Base-by-base conservation (phyloP, 2,888 invertebrate species). In the Tetragnatha montana region DNA sequence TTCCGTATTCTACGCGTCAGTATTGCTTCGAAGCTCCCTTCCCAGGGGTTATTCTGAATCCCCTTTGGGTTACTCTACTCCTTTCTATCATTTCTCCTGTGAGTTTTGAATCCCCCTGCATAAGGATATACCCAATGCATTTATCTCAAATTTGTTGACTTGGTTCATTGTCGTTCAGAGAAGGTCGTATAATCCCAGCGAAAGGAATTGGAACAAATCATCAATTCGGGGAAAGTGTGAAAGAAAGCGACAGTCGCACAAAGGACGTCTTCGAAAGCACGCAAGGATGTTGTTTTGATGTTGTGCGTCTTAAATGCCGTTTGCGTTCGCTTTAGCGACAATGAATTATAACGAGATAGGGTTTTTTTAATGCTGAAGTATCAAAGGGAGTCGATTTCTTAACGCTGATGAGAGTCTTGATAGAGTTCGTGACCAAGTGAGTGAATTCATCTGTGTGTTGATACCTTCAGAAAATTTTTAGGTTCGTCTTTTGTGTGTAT, bases 191-290 rank as follows among this genome's bases (percentile, higher is more conserved):
- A 35, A 35, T 35, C 35, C 35, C 35, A 74, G n/a, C 21, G 73
- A 82, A 82, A 82, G 50, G 73, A 82, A 82, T 82, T 73, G 82
- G 82, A 74, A 82, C 82, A 82, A 22, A 60, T 82, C 73, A 14
- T 21, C 22, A 17, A 22, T 74, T 82, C 82, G 50, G 35, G 60
- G 74, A 74, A 82, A 82, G 73, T 50, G 35, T 10, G 21, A 50
- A 17, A 22, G 12, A 60, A 74, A 82, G 51, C 74, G 50, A n/a
- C 50, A 35, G 12, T 10, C 47, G n/a, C 14, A 22, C 35, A 74
- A 47, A 50, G 76, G 50, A 76, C 50, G 19, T n/a, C 50, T 76
- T 76, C 35, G 19, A 60, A 60, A 60, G 60, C 19, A 76, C 76
- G 50, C 50, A 76, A 50, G 75, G 22, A 19, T 71, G 71, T 19